Percentiles rank a stretch among this genome's conserved stretches.
These are phyloP conservation scores for Odontocerum albicorne DNA, from an alignment of 2,888 invertebrate species.

Conservation along the genomic window DNA sequence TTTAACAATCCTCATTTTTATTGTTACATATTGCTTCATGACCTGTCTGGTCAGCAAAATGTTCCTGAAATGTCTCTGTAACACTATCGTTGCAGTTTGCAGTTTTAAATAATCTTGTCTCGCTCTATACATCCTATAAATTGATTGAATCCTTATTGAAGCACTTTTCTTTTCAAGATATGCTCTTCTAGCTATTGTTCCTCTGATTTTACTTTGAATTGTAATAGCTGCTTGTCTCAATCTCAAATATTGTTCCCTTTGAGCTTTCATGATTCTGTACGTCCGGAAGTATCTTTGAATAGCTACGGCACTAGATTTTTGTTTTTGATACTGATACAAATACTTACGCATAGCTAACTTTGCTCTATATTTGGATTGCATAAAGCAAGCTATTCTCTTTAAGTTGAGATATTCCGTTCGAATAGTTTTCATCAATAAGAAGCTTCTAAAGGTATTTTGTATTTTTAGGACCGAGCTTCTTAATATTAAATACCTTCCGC, in stretches of 20 bases:
- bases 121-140: conserved; percentile 36
- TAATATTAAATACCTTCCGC: conserved; percentile 40
- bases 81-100: conserved; percentile 41
- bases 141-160: conserved; percentile 26
- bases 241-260: conserved; percentile 42
- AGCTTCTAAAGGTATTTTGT: conserved; percentile 42
- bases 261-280: conserved; percentile 39
- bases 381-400: conserved; percentile 16
- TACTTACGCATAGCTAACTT: conserved; percentile 14
- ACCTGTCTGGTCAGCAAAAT: conserved; percentile 41
- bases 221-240: conserved; percentile 43
- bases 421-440: conserved; percentile 40
- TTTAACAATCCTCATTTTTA: conserved; percentile 41
- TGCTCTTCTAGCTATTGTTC: conserved; percentile 30
- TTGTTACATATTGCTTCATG: conserved; percentile 40
- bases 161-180: conserved; percentile 25
- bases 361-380: conserved; percentile 38
- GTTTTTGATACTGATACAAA: conserved; percentile 10
- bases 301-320: conserved; percentile 3
- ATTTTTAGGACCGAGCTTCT: conserved; percentile 41
- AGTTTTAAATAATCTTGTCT: conserved; percentile 42
- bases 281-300: conserved; percentile 23
- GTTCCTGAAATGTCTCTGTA: conserved; percentile 48
- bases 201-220: conserved; percentile 51
- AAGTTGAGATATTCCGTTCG: conserved; percentile 18